Evolutionary conservation across 2,113 vertebrate genomes (phyloP).

Genomic region (Promerops cafer): DNA sequence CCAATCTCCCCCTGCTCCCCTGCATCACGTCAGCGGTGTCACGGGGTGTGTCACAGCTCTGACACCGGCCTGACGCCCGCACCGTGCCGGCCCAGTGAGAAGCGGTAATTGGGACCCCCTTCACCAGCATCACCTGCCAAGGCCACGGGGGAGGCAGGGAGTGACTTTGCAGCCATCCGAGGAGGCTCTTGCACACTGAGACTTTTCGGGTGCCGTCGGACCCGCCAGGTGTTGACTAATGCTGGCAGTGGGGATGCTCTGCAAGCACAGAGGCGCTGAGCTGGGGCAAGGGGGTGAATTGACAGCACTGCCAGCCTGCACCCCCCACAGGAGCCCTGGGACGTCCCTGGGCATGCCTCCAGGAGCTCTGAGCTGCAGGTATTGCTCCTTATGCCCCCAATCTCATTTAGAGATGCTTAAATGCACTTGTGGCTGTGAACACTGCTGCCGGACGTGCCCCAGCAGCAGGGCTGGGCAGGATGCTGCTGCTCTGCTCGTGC

Average conservation of each 20-base stretch:
- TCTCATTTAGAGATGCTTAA: not conserved
- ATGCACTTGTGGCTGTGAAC: not conserved
- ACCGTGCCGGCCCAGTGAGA: not conserved
- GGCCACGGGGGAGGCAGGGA: not conserved
- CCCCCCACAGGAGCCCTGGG: not conserved
- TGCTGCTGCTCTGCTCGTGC: not conserved
- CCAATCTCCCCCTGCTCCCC: not conserved
- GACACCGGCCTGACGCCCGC: not conserved
- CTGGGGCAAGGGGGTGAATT: not conserved
- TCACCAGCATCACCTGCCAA: not conserved
- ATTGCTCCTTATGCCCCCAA: not conserved
- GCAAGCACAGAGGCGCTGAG: not conserved
- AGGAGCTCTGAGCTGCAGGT: not conserved
- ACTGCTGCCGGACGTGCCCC: not conserved
- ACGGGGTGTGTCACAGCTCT: not conserved
- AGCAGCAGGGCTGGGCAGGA: accelerated
- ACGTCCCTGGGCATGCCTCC: not conserved
- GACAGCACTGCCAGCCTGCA: not conserved
- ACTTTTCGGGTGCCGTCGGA: not conserved
- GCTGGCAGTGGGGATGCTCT: not conserved
- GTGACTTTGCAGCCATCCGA: not conserved
- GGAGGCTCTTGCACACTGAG: accelerated
- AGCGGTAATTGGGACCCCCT: not conserved
- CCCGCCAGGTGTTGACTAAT: not conserved
- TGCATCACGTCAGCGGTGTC: not conserved